A percentile compares a stretch with the other conserved stretches of the same genome.
These are phyloP conservation scores for Criorhina ranunculi DNA, from an alignment of 2,888 invertebrate species.

Conservation along the genomic window DNA sequence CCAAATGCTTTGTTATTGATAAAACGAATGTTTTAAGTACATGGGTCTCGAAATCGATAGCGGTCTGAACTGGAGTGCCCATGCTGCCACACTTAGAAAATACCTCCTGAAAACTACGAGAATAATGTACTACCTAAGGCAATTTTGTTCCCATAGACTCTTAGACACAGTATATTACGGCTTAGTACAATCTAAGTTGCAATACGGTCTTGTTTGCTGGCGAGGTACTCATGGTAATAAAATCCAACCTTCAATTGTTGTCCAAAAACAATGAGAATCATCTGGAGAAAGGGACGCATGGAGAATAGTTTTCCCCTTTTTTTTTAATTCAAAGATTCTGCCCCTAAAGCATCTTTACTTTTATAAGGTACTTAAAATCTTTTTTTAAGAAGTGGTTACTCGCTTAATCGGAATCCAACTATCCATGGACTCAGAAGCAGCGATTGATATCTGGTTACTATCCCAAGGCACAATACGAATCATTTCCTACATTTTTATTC, in stretches of 20 bases:
- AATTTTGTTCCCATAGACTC: neutral
- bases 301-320: slow-evolving; percentile 4
- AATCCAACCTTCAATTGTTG: neutral
- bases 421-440: neutral
- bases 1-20: no score
- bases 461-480: neutral
- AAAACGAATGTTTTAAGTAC: no score
- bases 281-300: neutral
- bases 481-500: neutral
- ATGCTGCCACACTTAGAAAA: neutral
- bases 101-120: neutral
- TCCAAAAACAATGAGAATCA: slow-evolving; percentile 6
- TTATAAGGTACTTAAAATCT: no score
- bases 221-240: no score
- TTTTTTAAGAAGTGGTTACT: no score
- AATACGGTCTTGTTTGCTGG: no score
- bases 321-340: slow-evolving; percentile 1
- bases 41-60: no score
- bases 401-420: no score
- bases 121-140: neutral
- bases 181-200: slow-evolving; percentile 4
- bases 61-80: no score
- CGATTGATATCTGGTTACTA: neutral
- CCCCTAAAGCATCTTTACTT: slow-evolving; percentile 6
- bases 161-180: slow-evolving; percentile 16